Evolutionary conservation across 2,888 invertebrate species (phyloP).

Genomic region (Micropterix aruncella): DNA sequence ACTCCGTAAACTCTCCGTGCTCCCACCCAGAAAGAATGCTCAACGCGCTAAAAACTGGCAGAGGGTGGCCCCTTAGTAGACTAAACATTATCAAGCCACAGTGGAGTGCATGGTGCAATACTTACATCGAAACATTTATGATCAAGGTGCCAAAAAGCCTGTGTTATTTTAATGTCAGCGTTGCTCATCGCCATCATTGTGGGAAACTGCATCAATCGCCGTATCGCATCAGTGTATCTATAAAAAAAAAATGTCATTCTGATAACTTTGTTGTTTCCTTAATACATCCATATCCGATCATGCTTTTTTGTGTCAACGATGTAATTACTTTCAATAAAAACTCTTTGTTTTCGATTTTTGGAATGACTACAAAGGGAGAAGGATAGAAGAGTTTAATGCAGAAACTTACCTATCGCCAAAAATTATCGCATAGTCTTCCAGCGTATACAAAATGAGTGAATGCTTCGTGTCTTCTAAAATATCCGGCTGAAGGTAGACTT

Average conservation of each 20-base stretch:
- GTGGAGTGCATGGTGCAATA: no score
- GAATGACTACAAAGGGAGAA: no score
- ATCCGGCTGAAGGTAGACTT: slow-evolving; percentile 56
- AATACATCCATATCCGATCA: slow-evolving; percentile 4
- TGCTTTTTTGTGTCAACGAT: no score
- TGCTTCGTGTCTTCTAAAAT: slow-evolving; percentile 59
- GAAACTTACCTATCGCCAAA: slow-evolving; percentile 43
- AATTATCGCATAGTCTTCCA: slow-evolving; percentile 65
- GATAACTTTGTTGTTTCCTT: not conserved
- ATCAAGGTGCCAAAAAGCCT: slow-evolving; percentile 83
- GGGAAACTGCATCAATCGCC: slow-evolving; percentile 65
- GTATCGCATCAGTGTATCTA: slow-evolving; percentile 47
- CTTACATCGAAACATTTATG: slow-evolving; percentile 69
- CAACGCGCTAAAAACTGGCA: no score
- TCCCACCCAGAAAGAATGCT: no score
- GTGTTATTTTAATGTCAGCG: slow-evolving; percentile 62
- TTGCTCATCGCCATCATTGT: slow-evolving; percentile 64
- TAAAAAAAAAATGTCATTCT: slow-evolving; percentile 6
- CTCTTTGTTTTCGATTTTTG: no score
- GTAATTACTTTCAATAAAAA: no score
- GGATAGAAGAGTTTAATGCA: no score
- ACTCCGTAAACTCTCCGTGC: no score
- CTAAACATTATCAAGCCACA: no score
- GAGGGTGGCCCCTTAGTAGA: no score
- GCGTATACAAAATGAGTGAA: slow-evolving; percentile 63